These are phyloP conservation scores for Choloepus didactylus DNA, from an alignment of 2,797 vertebrate genomes.

Conservation along the genomic window DNA sequence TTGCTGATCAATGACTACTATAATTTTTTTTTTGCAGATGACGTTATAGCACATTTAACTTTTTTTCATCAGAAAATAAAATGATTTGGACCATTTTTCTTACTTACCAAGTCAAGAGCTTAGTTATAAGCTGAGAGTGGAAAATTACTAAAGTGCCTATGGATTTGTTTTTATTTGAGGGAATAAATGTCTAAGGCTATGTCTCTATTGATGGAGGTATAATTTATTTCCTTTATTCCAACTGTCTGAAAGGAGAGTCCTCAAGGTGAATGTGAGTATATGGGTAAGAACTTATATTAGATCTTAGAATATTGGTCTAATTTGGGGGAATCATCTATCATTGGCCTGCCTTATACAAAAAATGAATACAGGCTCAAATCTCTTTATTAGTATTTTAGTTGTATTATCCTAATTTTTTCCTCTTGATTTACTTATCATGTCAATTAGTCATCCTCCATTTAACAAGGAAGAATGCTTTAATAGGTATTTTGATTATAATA, in stretches of 20 bases:
- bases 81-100: background rate
- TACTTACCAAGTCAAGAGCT: constrained; percentile 1
- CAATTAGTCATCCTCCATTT: background rate
- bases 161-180: constrained; percentile 14
- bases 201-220: background rate
- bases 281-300: background rate
- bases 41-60: background rate
- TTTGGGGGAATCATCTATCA: background rate
- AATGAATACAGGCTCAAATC: background rate
- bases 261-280: background rate
- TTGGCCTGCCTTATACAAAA: background rate
- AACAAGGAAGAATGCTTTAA: too few relatives aligned
- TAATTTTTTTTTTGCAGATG: background rate
- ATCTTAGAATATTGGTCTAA: background rate
- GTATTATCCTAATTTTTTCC: background rate
- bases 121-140: background rate
- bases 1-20: background rate
- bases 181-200: background rate
- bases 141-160: background rate
- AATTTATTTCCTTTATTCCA: background rate
- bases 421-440: background rate
- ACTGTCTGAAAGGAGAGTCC: background rate
- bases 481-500: too few relatives aligned
- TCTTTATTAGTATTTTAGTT: background rate
- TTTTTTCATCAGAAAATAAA: background rate